Conservation (phyloP, 1,140 invertebrate species). For the Drosophila sproati region DNA sequence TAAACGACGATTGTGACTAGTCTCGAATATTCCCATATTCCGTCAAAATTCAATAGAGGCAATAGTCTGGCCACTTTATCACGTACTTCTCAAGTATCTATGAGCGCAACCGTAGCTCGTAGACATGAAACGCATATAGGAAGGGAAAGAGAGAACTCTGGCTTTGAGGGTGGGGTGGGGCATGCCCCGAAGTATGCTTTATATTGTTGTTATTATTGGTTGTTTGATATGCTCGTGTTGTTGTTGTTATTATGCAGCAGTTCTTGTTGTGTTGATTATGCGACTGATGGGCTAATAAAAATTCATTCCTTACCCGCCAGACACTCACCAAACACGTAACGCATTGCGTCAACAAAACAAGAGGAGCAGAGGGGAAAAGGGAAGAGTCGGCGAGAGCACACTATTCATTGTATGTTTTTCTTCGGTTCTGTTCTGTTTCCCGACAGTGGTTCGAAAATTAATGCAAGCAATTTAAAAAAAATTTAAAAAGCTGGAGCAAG, state of each 20-base stretch:
- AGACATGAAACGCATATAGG: not conserved
- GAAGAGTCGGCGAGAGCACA: not conserved
- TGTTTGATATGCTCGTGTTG: conserved; percentile 58
- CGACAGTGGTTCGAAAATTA: conserved; percentile 4
- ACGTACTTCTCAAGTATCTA: conserved; percentile 71
- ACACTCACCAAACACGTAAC: conserved; percentile 30
- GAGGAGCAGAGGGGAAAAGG: not conserved
- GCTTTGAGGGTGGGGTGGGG: conserved; percentile 15
- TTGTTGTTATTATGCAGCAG: conserved; percentile 78
- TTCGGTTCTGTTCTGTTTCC: conserved; percentile 7
- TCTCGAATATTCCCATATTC: conserved; percentile 16
- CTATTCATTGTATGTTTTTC: conserved; percentile 13
- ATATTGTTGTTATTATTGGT: conserved; percentile 67
- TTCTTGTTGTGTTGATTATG: conserved; percentile 64
- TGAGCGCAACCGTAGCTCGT: conserved; percentile 21
- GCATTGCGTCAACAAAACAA: conserved; percentile 36
- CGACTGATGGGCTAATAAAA: conserved; percentile 74
- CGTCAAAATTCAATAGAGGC: conserved; percentile 25
- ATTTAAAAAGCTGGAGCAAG: no score
- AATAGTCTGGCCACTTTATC: conserved; percentile 69
- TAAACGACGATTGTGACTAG: conserved; percentile 19
- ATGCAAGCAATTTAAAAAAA: no score
- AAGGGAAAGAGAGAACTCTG: conserved; percentile 19
- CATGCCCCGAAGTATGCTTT: conserved; percentile 61
- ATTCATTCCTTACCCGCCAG: conserved; percentile 61